These are phyloP conservation scores for Mnemiopsis leidyi DNA, from an alignment of 37 sponge, comb jelly and placozoan species.

Conservation along the genomic window DNA sequence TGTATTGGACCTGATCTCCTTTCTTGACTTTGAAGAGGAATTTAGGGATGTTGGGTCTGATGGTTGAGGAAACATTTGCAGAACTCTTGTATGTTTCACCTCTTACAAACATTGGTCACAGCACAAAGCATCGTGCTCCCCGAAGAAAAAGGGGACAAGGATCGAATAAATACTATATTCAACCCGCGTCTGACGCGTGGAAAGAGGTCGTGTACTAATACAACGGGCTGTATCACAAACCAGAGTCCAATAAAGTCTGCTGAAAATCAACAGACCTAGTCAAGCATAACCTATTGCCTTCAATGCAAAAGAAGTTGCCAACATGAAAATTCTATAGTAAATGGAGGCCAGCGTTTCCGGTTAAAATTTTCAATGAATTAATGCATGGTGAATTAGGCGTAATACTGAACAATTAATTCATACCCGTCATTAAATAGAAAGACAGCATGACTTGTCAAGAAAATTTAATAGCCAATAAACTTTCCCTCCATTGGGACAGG, in stretches of 20 bases:
- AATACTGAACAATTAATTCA: background rate
- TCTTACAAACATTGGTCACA: background rate
- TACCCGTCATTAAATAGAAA: background rate
- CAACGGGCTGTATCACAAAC: too few relatives aligned
- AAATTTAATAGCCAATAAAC: background rate
- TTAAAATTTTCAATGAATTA: background rate
- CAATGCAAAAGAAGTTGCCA: too few relatives aligned
- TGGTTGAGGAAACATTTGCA: background rate
- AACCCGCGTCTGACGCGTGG: too few relatives aligned
- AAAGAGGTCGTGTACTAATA: too few relatives aligned
- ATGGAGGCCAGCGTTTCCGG: background rate
- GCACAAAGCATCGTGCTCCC: background rate
- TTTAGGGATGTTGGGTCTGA: background rate
- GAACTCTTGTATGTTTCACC: background rate
- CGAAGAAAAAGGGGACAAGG: too few relatives aligned
- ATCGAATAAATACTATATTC: too few relatives aligned
- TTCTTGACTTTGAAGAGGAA: constrained; percentile 27
- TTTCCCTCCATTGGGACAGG: background rate
- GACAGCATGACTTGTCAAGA: background rate
- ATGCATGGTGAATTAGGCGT: background rate
- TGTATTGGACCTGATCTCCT: background rate
- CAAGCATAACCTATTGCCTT: too few relatives aligned
- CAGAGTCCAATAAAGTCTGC: too few relatives aligned
- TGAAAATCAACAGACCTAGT: too few relatives aligned
- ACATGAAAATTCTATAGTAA: background rate